Evolutionary conservation across 2,797 vertebrate genomes (phyloP).

Genomic region (Coendou prehensilis): DNA sequence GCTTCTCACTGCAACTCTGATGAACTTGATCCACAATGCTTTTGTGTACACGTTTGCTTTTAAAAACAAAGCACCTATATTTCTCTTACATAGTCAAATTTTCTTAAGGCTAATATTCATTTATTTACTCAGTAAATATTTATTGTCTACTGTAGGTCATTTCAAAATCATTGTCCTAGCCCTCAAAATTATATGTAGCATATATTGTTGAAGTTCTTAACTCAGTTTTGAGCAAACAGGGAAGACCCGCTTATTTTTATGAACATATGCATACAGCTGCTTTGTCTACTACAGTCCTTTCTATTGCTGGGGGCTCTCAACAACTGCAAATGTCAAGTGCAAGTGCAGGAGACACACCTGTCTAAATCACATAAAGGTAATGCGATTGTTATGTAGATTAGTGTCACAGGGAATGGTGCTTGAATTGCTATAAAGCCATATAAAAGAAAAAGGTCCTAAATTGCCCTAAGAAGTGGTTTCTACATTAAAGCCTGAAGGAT

Average conservation of each 20-base stretch:
- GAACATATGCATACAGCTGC: not conserved
- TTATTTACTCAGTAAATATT: not conserved
- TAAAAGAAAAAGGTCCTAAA: not conserved
- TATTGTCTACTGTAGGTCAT: not conserved
- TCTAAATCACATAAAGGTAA: not conserved
- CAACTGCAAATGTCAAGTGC: not conserved
- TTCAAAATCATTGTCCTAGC: not conserved
- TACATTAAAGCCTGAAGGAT: not conserved
- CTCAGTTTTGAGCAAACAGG: not conserved
- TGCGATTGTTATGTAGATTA: not conserved
- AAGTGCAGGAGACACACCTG: not conserved
- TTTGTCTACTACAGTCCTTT: not conserved
- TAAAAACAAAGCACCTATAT: not conserved
- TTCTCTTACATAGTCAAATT: not conserved
- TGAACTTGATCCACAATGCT: not conserved
- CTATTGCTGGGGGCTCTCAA: not conserved
- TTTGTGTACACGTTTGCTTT: not conserved
- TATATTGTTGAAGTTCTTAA: constrained; percentile 33
- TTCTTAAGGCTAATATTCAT: not conserved
- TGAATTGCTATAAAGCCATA: not conserved
- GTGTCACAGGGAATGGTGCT: not conserved
- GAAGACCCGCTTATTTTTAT: not conserved
- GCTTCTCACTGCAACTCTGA: not conserved
- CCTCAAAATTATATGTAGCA: not conserved
- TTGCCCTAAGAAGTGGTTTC: not conserved